phyloP scores from a whole-genome alignment of 1,140 invertebrate genomes.

The Hirudo medicinalis region DNA sequence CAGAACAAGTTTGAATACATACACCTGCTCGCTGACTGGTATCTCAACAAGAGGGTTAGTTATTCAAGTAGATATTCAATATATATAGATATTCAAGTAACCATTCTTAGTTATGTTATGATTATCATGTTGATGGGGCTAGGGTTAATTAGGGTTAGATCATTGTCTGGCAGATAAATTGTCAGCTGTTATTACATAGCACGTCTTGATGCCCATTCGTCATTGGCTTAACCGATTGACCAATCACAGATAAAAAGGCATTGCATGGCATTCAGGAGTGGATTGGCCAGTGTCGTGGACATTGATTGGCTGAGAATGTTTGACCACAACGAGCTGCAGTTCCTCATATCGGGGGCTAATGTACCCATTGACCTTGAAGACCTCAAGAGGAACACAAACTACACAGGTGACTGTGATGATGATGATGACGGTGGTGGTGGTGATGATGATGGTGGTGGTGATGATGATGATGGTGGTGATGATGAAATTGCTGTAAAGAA shows the following conservation, averaged over 20 bases:
- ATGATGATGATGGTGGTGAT: not conserved
- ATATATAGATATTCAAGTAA: not conserved
- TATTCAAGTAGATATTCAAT: too few relatives aligned
- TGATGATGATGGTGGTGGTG: not conserved
- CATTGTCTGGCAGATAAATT: too few relatives aligned
- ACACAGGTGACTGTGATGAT: slow-evolving; percentile 30
- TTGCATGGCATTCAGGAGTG: slow-evolving; percentile 54
- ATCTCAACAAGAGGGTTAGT: slow-evolving; percentile 68
- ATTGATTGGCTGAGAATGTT: slow-evolving; percentile 87
- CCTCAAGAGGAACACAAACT: slow-evolving; percentile 54
- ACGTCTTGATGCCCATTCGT: not conserved
- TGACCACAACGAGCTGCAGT: slow-evolving; percentile 81
- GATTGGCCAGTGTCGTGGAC: slow-evolving; percentile 74
- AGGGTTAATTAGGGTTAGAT: too few relatives aligned
- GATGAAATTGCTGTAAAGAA: not conserved
- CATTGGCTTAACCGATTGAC: not conserved
- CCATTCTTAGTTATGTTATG: not conserved
- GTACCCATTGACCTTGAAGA: slow-evolving; percentile 81
- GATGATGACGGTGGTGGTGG: not conserved
- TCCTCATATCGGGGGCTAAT: slow-evolving; percentile 81
- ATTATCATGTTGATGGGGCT: not conserved
- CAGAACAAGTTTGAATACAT: slow-evolving; percentile 91
- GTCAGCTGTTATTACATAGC: not conserved
- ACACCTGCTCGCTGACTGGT: slow-evolving; percentile 86
- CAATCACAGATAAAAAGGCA: slow-evolving; percentile 59